These are phyloP conservation scores for Siphonodentalium dalli DNA, from an alignment of 2,888 invertebrate genomes.

Conservation along the genomic window DNA sequence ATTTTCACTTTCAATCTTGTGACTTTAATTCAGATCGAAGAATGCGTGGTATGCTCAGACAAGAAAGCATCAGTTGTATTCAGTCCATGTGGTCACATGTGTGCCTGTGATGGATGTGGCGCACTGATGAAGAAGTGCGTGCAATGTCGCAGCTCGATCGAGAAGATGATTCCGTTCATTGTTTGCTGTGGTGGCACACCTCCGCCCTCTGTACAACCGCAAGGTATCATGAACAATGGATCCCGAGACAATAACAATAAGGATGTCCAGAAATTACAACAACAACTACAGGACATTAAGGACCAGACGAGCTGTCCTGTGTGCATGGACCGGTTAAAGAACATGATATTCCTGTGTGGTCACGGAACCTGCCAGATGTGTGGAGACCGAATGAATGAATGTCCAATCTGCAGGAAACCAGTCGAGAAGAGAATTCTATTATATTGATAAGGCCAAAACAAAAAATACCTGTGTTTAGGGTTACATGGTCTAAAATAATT, in stretches of 20 bases:
- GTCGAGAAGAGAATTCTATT: constrained; percentile 95
- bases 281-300: constrained; percentile 95
- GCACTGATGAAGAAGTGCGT: constrained; percentile 98
- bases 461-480: too few relatives aligned
- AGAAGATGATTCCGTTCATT: constrained; percentile 66
- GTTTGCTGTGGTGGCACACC: constrained; percentile 64
- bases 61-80: constrained; percentile 90
- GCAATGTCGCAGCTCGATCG: constrained; percentile 88
- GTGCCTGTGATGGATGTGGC: constrained; percentile 88
- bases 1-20: background rate
- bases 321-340: constrained; percentile 95
- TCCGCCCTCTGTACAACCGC: constrained; percentile 55
- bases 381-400: constrained; percentile 96
- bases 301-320: constrained; percentile 99
- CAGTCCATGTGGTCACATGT: constrained; percentile 95
- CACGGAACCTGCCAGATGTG: constrained; percentile 99
- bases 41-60: constrained; percentile 95
- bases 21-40: constrained; percentile 77
- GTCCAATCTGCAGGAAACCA: constrained; percentile 95
- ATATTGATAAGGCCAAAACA: constrained; percentile 71
- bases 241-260: constrained; percentile 66
- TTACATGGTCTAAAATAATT: too few relatives aligned
- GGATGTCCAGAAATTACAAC: constrained; percentile 89
- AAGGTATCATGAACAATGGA: constrained; percentile 63
- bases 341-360: constrained; percentile 98